Conservation (phyloP, 1,140 invertebrate species). For the Calephelis virginiensis region DNA sequence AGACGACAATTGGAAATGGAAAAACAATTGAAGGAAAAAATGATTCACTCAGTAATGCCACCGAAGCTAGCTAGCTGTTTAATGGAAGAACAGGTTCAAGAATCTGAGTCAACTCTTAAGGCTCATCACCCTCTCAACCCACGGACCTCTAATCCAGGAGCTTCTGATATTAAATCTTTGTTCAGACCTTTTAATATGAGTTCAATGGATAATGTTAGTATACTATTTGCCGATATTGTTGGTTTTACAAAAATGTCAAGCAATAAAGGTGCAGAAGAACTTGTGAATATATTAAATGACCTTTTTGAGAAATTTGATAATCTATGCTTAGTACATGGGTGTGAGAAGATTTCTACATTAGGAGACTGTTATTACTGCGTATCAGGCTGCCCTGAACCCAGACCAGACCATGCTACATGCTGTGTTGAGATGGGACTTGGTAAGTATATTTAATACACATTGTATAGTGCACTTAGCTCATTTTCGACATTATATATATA, state of each 20-base stretch:
- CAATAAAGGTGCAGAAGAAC: slow-evolving; percentile 94
- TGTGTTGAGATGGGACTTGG: slow-evolving; percentile 93
- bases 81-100: slow-evolving; percentile 85
- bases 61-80: slow-evolving; percentile 93
- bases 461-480: neutral
- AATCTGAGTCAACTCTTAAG: slow-evolving; percentile 68
- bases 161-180: slow-evolving; percentile 87
- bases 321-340: slow-evolving; percentile 89
- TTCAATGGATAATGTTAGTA: slow-evolving; percentile 96
- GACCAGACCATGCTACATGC: slow-evolving; percentile 91
- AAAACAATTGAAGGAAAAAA: slow-evolving; percentile 96
- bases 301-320: slow-evolving; percentile 97
- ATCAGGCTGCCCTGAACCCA: slow-evolving; percentile 93
- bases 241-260: slow-evolving; percentile 98
- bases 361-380: slow-evolving; percentile 98
- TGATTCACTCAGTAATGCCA: slow-evolving; percentile 98
- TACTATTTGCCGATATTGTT: slow-evolving; percentile 98
- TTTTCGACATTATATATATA: no score
- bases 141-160: slow-evolving; percentile 78
- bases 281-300: slow-evolving; percentile 95
- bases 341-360: slow-evolving; percentile 95
- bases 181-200: slow-evolving; percentile 97
- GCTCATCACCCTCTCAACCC: slow-evolving; percentile 63
- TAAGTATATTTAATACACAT: slow-evolving; percentile 57
- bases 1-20: slow-evolving; percentile 93